phyloP scores from a whole-genome alignment of 1,140 invertebrate genomes.

The Glossosoma conforme region DNA sequence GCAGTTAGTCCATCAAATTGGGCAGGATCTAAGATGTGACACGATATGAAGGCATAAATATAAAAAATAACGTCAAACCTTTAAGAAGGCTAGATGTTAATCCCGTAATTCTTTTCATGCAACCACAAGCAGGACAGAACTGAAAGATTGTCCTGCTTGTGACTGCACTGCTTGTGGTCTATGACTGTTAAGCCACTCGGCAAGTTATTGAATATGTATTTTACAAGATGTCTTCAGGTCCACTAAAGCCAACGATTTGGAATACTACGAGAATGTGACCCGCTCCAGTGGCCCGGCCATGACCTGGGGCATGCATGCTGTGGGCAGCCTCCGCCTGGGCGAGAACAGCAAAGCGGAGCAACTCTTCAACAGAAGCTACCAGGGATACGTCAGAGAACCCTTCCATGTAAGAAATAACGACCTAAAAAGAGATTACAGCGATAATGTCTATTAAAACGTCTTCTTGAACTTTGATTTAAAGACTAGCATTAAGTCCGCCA shows the following conservation, averaged over 20 bases:
- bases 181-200: neutral
- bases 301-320: conserved; percentile 56
- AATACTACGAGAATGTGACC: conserved; percentile 50
- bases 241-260: conserved; percentile 49
- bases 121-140: too few relatives aligned
- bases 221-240: conserved; percentile 32
- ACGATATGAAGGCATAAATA: too few relatives aligned
- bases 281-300: conserved; percentile 51
- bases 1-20: too few relatives aligned
- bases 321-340: conserved; percentile 43
- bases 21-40: too few relatives aligned
- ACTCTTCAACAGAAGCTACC: conserved; percentile 50
- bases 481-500: too few relatives aligned
- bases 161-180: neutral
- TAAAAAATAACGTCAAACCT: too few relatives aligned
- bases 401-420: conserved; percentile 51
- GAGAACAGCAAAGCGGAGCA: conserved; percentile 38
- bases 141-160: neutral
- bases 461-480: too few relatives aligned
- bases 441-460: too few relatives aligned
- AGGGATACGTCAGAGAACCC: conserved; percentile 50
- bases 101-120: too few relatives aligned
- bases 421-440: too few relatives aligned
- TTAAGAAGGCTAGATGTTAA: too few relatives aligned
- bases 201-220: neutral